Evolutionary conservation across 1,140 invertebrate genomes (phyloP), one percentile per base, ranked within the genome.

Genomic region (Amphibalanus amphitrite): DNA sequence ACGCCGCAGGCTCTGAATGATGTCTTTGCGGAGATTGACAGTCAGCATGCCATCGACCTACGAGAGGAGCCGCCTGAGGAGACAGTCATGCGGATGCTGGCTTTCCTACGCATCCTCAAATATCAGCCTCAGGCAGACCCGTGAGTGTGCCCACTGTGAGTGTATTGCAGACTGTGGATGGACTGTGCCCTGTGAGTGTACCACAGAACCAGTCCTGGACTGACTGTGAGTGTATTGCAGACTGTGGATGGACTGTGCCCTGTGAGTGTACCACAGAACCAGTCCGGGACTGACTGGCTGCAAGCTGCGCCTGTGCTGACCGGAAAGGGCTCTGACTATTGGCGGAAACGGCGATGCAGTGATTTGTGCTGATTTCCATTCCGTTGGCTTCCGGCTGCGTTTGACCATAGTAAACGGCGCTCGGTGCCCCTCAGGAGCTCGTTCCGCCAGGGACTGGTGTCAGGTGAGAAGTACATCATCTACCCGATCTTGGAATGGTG

Each of bases 401-500:
- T n/a, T n/a, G n/a, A n/a, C n/a, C n/a, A n/a, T n/a, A n/a, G n/a
- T n/a, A n/a, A n/a, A n/a, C n/a, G n/a, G n/a, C n/a, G n/a, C n/a
- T n/a, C n/a, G n/a, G n/a, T n/a, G n/a, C n/a, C 67, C 23, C 72
- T 71, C 69, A 74, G 71, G 72, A 70, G 74, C 70, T 59, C 71
- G 20, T 77, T 77, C 69, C 47, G 74, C 73, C 70, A 71, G 82
- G 83, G 73, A 75, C 59, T 76, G 47, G 75, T 76, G 13, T 72
- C 79, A 67, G 77, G 74, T 28, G 89, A 92, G 73, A 83, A 89
- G 65, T 82, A 85, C 74, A 86, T 88, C 0, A 85, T 93, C 69
- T 86, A 92, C 78, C 86, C 88, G 26, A 88, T 92, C 69, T 77
- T 93, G 40, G 85, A 88, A 78, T 95, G 90, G 90, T 82, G 93